A percentile compares a stretch with the other conserved stretches of the same genome.
Conservation (phyloP, 2,797 vertebrate species). For the Ctenosaura bakeri region DNA sequence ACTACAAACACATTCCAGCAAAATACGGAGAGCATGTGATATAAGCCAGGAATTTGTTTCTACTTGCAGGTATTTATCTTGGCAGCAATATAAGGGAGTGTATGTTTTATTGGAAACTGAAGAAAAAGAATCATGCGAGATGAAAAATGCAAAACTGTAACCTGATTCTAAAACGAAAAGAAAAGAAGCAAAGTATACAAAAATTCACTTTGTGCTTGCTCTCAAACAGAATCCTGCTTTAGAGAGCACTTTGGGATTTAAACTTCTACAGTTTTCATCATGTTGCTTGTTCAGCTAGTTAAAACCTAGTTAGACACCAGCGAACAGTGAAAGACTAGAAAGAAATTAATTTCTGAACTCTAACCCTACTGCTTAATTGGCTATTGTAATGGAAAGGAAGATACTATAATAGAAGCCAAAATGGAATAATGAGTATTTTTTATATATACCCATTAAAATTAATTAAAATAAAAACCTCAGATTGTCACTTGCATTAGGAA, state of each 20-base stretch:
- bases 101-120: slow-evolving; percentile 5
- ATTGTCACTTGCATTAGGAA: slow-evolving; percentile 49
- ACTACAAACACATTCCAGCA: slow-evolving; percentile 42
- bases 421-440: slow-evolving; percentile 35
- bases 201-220: slow-evolving; percentile 6
- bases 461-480: slow-evolving; percentile 22
- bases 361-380: slow-evolving; percentile 47
- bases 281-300: slow-evolving; percentile 55
- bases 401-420: slow-evolving; percentile 55
- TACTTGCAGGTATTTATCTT: slow-evolving; percentile 59
- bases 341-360: slow-evolving; percentile 60
- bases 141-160: slow-evolving; percentile 12
- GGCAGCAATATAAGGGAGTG: slow-evolving; percentile 15
- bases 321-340: slow-evolving; percentile 46
- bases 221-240: slow-evolving; percentile 23
- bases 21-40: slow-evolving; percentile 44
- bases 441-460: slow-evolving; percentile 24
- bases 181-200: background rate
- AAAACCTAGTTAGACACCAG: slow-evolving; percentile 36
- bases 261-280: slow-evolving; percentile 44
- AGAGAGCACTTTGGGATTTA: slow-evolving; percentile 43
- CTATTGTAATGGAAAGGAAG: slow-evolving; percentile 49
- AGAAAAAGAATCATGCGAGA: slow-evolving; percentile 14
- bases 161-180: slow-evolving; percentile 4
- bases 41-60: slow-evolving; percentile 48